Evolutionary conservation across 2,888 invertebrate genomes (phyloP).

Genomic region (Latrodectus hesperus): DNA sequence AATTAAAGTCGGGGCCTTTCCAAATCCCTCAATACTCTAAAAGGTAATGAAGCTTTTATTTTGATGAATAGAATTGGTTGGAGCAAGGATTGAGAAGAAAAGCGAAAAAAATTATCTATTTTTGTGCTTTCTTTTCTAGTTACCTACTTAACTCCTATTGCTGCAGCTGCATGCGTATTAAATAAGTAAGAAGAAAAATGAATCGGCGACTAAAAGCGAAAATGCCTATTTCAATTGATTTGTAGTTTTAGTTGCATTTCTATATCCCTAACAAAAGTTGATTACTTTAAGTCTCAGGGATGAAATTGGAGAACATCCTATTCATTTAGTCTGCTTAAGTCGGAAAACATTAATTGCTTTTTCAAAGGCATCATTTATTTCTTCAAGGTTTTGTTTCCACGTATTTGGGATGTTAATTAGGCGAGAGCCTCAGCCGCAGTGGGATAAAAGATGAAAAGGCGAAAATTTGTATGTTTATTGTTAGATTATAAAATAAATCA

Average conservation of each 20-base stretch:
- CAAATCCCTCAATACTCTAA: conserved; percentile 59
- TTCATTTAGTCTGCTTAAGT: conserved; percentile 38
- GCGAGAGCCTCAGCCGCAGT: neutral
- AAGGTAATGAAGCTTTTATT: conserved; percentile 64
- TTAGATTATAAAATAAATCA: conserved; percentile 5
- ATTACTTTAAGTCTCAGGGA: conserved; percentile 29
- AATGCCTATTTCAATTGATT: conserved; percentile 48
- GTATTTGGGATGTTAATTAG: conserved; percentile 40
- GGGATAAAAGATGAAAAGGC: conserved; percentile 5
- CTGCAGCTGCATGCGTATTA: conserved; percentile 16
- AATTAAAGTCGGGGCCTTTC: conserved; percentile 52
- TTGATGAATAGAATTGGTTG: conserved; percentile 41
- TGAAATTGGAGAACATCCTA: conserved; percentile 19
- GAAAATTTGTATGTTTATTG: conserved; percentile 2
- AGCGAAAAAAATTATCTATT: conserved; percentile 36
- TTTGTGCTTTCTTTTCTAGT: conserved; percentile 41
- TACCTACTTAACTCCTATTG: conserved; percentile 35
- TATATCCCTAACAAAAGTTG: conserved; percentile 27
- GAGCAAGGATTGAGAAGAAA: neutral
- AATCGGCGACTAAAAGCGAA: neutral
- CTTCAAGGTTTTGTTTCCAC: neutral
- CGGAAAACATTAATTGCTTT: conserved; percentile 61
- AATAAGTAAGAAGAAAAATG: conserved; percentile 29
- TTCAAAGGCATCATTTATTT: conserved; percentile 23
- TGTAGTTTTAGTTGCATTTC: conserved; percentile 32